These are phyloP conservation scores for Mergus octosetaceus DNA, from an alignment of 2,797 vertebrate genomes.

Conservation along the genomic window DNA sequence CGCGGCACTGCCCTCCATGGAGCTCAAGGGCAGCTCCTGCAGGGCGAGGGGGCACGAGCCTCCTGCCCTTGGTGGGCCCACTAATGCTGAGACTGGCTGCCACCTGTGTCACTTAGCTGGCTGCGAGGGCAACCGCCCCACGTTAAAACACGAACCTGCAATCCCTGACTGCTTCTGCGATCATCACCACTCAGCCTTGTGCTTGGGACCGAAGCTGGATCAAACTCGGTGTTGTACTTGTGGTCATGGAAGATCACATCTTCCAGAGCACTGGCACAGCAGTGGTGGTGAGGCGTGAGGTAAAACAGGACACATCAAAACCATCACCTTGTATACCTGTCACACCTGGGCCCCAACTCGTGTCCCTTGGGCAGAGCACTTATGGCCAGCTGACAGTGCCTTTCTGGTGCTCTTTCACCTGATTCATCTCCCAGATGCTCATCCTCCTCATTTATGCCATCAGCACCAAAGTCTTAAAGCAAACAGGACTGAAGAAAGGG, in stretches of 20 bases:
- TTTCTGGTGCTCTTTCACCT: neutral
- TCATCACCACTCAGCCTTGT: neutral
- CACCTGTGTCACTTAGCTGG: neutral
- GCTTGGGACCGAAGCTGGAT: neutral
- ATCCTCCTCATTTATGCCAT: neutral
- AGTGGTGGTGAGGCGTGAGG: neutral
- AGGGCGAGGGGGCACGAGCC: neutral
- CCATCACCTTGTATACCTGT: neutral
- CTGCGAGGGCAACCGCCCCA: rapidly evolving
- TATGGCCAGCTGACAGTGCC: neutral
- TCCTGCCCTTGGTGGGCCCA: neutral
- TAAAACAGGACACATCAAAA: neutral
- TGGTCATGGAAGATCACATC: neutral
- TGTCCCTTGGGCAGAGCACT: neutral
- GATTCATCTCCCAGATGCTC: neutral
- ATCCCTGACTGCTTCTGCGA: neutral
- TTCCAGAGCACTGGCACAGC: neutral
- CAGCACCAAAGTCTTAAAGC: neutral
- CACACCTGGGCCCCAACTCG: neutral
- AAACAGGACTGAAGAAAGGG: neutral
- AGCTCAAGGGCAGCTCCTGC: neutral
- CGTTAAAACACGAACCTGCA: neutral
- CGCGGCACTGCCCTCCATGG: neutral
- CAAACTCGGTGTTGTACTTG: neutral
- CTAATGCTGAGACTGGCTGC: neutral